Evolutionary conservation across 2,888 invertebrate genomes (phyloP), one percentile per base, ranked within the genome.

Genomic region (Euphydryas editha): DNA sequence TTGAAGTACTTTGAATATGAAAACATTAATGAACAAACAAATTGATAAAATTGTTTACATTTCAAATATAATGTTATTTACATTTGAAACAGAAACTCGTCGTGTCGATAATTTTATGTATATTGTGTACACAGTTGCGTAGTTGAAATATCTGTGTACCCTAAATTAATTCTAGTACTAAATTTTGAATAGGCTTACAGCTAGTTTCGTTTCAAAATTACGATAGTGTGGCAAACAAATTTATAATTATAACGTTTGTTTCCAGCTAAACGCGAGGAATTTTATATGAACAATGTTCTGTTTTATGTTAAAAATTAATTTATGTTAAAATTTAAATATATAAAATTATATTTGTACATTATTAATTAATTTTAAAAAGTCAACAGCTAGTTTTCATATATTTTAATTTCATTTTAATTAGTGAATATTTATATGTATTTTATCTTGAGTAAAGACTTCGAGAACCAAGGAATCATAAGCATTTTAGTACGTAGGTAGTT

Each of bases 1-100:
- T 37, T 57, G 30, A 60, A 39, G 44, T 44, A 30, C 24, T 44
- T 61, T 55, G 62, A 18, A 58, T 42, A 59, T 46, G 58, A 58
- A 58, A 58, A 58, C 59, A 47, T 37, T 11, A 30, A 59, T 59
- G 13, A 30, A 36, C 36, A 36, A 10, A 5, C 18, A 47, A 46
- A 59, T 47, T 47, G 36, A 47, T 47, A 30, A 36, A 5, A 13
- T 44, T 59, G 36, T 42, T 39, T 57, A 57, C 57, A 20, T 20
- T 57, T 55, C 2, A 44, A 44, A 61, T n/a, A n/a, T n/a, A 30
- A 36, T 11, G 18, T 44, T 59, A 47, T 42, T 39, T 57, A 57
- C 57, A 20, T 20, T 57, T 55, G 6, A 44, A 44, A 61, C n/a
- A 11, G 11, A 42, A 60, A 46, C 18, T 55, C 21, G 13, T 3